Base-by-base conservation (phyloP, 2,888 invertebrate genomes). In the Limnephilus lunatus region DNA sequence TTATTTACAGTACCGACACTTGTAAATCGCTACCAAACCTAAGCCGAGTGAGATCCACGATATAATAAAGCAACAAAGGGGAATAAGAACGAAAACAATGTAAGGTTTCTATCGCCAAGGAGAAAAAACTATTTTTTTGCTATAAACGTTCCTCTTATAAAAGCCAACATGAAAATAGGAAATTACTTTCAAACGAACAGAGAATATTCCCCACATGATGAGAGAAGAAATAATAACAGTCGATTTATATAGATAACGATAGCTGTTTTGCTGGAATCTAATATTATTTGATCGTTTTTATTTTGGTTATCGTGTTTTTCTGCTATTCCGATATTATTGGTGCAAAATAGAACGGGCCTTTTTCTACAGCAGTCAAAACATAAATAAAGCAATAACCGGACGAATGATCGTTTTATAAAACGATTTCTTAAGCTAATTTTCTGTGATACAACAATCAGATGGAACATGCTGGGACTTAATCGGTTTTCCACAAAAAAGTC, bases 151-250 rank as follows among this genome's bases (percentile, higher is more conserved):
- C 5, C 32, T 32, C 19, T 32, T 82, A 82, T 82, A 82, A 82
- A 82, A 82, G 82, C 82, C 82, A 32, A 31, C 82, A 32, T 7
- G 82, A 82, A 82, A 82, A 82, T 82, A 82, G 82, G 82, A 82
- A 82, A 82, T 82, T 82, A 82, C 82, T 82, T 82, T 82, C 82
- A 82, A 82, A 19, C 82, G 82, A 82, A 82, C 82, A 15, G 82
- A 15, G 82, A 82, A 82, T 82, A 32, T 32, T 82, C 32, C 82
- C 19, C 82, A 82, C 30, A 82, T 32, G 82, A 82, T 82, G 82
- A 82, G 82, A 14, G 31, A 82, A 82, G 31, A 82, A 82, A 82
- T 82, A 82, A 82, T 82, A 82, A 82, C 32, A 31, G 32, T 19
- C 82, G 82, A 82, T 82, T 82, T 82, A 82, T 82, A 32, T 31